Evolutionary conservation across 2,888 invertebrate species (phyloP).

Genomic region (Folsomia candida): DNA sequence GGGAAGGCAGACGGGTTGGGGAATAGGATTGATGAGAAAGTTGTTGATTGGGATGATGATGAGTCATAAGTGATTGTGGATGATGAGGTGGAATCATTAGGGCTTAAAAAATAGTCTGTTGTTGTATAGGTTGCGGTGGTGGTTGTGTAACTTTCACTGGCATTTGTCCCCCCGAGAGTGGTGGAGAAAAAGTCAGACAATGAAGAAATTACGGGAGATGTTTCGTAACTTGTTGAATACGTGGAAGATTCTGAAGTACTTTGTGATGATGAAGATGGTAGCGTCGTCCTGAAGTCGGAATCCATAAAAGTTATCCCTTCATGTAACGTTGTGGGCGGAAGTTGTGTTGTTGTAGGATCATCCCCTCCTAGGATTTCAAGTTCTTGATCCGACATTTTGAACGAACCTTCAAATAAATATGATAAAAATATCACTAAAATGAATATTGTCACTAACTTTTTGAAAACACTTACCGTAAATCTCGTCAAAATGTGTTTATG

Average conservation of each 20-base stretch:
- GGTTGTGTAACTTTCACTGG: not conserved
- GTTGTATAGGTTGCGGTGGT: not conserved
- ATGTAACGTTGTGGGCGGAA: not conserved
- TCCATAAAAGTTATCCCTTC: not conserved
- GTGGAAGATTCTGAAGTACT: too few species aligned
- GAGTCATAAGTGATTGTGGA: too few species aligned
- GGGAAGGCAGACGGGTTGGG: too few species aligned
- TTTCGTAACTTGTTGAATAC: not conserved
- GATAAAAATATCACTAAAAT: too few species aligned
- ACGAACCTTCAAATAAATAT: not conserved
- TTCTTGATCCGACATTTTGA: not conserved
- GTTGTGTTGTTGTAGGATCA: not conserved
- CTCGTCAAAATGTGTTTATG: too few species aligned
- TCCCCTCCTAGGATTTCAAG: not conserved
- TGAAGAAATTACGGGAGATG: not conserved
- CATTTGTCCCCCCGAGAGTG: not conserved
- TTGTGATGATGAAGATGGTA: too few species aligned
- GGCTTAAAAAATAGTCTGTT: too few species aligned
- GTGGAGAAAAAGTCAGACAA: not conserved
- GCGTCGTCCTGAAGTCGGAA: too few species aligned
- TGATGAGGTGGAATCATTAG: not conserved
- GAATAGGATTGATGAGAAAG: not conserved
- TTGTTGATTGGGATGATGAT: not conserved
- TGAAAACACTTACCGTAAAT: too few species aligned
- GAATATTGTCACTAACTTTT: too few species aligned